Evolutionary conservation across 2,797 vertebrate genomes (phyloP), one percentile per base, ranked within the genome.

Genomic region (Lithobates pipiens): DNA sequence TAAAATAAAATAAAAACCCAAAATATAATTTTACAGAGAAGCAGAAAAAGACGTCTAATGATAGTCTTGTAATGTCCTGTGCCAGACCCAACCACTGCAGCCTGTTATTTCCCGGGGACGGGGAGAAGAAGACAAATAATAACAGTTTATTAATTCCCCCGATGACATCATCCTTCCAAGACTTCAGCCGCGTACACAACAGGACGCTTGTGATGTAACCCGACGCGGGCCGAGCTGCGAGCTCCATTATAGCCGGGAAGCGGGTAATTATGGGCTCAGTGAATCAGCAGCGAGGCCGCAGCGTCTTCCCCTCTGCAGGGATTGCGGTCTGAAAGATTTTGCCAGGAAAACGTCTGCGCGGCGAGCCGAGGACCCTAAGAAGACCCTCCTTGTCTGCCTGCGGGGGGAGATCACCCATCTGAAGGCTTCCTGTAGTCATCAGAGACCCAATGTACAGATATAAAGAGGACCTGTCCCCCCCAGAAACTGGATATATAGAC

Each of bases 91-190:
- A 54, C 16, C 3, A 11, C 18, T 11, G 5, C 16, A 36, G 27
- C 78, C 39, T 57, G 68, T 36, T 13, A 81, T 81, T 81, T 61
- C 72, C 32, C n/a, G 11, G 29, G 16, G 5, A 10, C 2, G 46
- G 46, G 16, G 50, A 18, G 4, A 63, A 63, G n/a, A 57, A 21
- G 79, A 18, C 54, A 73, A 78, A 73, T 75, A 85, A 80, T 75
- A 68, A 85, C 70, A 23, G 50, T 32, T 57, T 74, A 85, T 80
- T 85, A 85, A 76, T 75, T 46, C 46, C 44, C 50, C 44, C 42
- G n/a, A 72, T 86, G 29, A 82, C 85, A 77, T 82, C 85, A 82
- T 39, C 76, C 73, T 82, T 77, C 85, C 74, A 76, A 82, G 79
- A 77, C 65, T 39, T 72, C 74, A 79, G 70, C 70, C 46, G 61